These are phyloP conservation scores for Dromius quadrimaculatus DNA, from an alignment of 2,888 invertebrate species.

Conservation along the genomic window DNA sequence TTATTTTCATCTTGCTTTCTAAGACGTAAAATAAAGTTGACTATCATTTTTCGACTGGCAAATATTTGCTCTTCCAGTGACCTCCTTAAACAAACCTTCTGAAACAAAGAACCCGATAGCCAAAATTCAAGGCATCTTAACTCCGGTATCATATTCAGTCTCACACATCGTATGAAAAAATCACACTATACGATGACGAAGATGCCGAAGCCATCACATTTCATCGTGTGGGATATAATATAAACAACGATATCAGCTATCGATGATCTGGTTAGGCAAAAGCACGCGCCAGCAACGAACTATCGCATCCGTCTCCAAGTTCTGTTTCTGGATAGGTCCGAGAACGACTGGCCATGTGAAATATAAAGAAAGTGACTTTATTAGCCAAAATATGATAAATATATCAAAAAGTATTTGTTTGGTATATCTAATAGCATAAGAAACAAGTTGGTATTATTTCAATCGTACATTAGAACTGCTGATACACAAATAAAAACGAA, in stretches of 20 bases:
- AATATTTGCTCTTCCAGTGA: constrained; percentile 21
- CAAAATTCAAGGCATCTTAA: constrained; percentile 32
- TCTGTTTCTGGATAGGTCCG: too few relatives aligned
- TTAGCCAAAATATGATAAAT: too few relatives aligned
- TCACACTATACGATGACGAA: constrained; percentile 3
- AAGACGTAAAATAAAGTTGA: too few relatives aligned
- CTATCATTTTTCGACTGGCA: constrained; percentile 1
- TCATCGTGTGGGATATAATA: constrained; percentile 26
- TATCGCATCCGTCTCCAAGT: constrained; percentile 28
- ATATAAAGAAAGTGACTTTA: too few relatives aligned
- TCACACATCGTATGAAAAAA: constrained; percentile 34
- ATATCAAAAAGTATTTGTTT: too few relatives aligned
- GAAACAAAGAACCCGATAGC: constrained; percentile 16
- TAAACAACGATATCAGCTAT: constrained; percentile 35
- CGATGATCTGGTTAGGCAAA: constrained; percentile 34
- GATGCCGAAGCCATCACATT: constrained; percentile 12
- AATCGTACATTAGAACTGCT: too few relatives aligned
- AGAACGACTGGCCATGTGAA: too few relatives aligned
- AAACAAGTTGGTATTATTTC: too few relatives aligned
- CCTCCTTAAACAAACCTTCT: constrained; percentile 1
- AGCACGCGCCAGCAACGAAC: constrained; percentile 20
- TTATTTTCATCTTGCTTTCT: too few relatives aligned
- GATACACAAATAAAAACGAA: too few relatives aligned
- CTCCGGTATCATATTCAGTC: constrained; percentile 21
- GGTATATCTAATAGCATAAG: too few relatives aligned